phyloP scores from a whole-genome alignment of 2,888 invertebrate genomes.

The Frankliniella intonsa region DNA sequence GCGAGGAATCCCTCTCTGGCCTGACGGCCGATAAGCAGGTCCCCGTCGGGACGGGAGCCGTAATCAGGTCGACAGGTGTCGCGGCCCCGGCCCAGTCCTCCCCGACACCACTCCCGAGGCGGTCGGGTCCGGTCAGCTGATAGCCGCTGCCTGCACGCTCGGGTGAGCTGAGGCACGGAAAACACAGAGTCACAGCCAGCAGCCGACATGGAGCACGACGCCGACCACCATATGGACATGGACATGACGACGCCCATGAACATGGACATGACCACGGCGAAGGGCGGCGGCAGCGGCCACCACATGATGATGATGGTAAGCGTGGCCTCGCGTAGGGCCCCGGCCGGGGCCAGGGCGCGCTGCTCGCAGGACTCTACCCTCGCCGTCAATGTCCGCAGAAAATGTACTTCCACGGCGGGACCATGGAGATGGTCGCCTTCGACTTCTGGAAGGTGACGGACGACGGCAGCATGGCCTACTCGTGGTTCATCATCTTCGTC shows the following conservation, averaged over 20 bases:
- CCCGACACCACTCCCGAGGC: too few species aligned
- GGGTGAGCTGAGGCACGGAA: not conserved
- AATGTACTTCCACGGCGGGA: constrained; percentile 1
- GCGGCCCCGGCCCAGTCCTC: too few species aligned
- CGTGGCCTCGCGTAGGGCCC: not conserved
- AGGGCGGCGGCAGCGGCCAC: not conserved
- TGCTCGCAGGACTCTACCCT: too few species aligned
- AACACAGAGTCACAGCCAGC: too few species aligned
- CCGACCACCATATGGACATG: not conserved
- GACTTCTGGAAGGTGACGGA: not conserved
- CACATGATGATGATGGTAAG: not conserved
- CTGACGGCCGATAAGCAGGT: too few species aligned
- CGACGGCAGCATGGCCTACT: not conserved
- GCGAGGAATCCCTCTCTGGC: too few species aligned
- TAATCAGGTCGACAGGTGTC: too few species aligned
- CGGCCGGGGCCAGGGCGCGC: too few species aligned
- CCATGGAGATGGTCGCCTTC: not conserved
- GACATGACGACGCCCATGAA: not conserved
- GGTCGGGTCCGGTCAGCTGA: not conserved
- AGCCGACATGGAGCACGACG: too few species aligned
- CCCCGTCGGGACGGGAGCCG: too few species aligned
- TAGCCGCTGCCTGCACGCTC: not conserved
- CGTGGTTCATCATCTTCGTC: constrained; percentile 2
- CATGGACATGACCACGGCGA: not conserved
- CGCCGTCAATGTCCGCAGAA: not conserved